Percentiles rank a stretch among this genome's conserved stretches.
Evolutionary conservation across 2,888 invertebrate species (phyloP).

Genomic region (Pantelozetes paolii): DNA sequence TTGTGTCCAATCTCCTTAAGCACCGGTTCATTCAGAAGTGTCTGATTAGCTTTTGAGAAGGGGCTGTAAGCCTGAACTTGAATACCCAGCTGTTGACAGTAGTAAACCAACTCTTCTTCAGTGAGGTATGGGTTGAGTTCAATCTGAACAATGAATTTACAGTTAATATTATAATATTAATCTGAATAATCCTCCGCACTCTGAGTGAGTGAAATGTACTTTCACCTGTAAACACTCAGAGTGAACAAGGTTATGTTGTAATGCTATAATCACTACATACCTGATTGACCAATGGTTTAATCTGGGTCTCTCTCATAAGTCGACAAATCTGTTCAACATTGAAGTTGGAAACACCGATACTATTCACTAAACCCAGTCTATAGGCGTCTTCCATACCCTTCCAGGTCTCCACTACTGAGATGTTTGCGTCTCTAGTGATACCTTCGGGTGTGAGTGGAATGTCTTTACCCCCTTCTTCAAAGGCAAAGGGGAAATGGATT

Average conservation of each 20-base stretch:
- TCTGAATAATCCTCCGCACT: background rate
- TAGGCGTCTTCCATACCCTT: constrained; percentile 67
- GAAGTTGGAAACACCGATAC: constrained; percentile 79
- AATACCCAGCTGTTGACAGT: background rate
- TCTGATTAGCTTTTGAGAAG: constrained; percentile 10
- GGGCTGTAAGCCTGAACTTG: constrained; percentile 36
- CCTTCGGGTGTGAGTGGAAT: background rate
- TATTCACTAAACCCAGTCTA: constrained; percentile 64
- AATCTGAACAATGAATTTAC: background rate
- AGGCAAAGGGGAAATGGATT: background rate
- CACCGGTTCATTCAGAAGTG: constrained; percentile 10
- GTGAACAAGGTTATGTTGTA: no score
- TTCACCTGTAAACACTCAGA: no score
- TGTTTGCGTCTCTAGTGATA: background rate
- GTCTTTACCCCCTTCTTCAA: background rate
- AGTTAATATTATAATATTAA: background rate
- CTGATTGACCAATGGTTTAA: constrained; percentile 39
- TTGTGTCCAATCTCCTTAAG: constrained; percentile 27
- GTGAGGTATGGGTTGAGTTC: constrained; percentile 38
- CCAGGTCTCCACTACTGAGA: constrained; percentile 18
- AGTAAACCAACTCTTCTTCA: constrained; percentile 36
- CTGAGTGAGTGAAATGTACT: no score
- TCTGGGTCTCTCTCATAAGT: background rate
- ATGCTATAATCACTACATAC: background rate
- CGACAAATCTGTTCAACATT: constrained; percentile 64